A percentile compares a stretch with the other conserved stretches of the same genome.
Evolutionary conservation across 2,797 vertebrate species (phyloP).

Genomic region (Scarus forsteni): DNA sequence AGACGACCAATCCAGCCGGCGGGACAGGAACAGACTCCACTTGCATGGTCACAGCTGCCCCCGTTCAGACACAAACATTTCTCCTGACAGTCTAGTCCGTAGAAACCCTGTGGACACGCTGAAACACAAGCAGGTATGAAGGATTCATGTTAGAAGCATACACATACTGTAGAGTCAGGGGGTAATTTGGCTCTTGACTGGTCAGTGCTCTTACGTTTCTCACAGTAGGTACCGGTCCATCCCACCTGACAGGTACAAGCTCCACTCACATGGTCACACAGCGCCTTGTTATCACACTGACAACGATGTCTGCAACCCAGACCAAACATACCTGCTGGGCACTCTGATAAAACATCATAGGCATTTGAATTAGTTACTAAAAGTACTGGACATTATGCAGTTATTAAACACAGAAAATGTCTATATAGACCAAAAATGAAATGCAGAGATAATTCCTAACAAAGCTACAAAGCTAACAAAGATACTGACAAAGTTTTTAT

Average conservation of each 20-base stretch:
- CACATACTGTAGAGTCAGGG: neutral
- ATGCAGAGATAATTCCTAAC: too few species aligned
- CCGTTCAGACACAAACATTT: slow-evolving; percentile 89
- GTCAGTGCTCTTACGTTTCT: slow-evolving; percentile 85
- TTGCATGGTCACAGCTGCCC: slow-evolving; percentile 83
- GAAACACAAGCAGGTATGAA: slow-evolving; percentile 34
- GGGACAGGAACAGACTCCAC: slow-evolving; percentile 85
- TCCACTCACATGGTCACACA: slow-evolving; percentile 93
- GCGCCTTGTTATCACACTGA: slow-evolving; percentile 89
- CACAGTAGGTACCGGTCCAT: slow-evolving; percentile 94
- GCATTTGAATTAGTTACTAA: too few species aligned
- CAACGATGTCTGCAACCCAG: slow-evolving; percentile 86
- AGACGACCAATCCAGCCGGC: slow-evolving; percentile 86
- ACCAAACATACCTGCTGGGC: slow-evolving; percentile 88
- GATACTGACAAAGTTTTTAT: too few species aligned
- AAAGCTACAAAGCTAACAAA: too few species aligned
- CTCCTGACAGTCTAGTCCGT: slow-evolving; percentile 87
- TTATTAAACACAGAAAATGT: too few species aligned
- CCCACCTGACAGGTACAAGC: slow-evolving; percentile 92
- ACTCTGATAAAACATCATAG: slow-evolving; percentile 78
- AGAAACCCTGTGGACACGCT: slow-evolving; percentile 95
- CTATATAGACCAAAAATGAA: too few species aligned
- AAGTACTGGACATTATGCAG: too few species aligned
- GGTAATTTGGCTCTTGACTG: neutral
- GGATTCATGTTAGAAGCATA: neutral